Evolutionary conservation across 2,113 vertebrate species (phyloP).

Genomic region (Smithornis capensis): DNA sequence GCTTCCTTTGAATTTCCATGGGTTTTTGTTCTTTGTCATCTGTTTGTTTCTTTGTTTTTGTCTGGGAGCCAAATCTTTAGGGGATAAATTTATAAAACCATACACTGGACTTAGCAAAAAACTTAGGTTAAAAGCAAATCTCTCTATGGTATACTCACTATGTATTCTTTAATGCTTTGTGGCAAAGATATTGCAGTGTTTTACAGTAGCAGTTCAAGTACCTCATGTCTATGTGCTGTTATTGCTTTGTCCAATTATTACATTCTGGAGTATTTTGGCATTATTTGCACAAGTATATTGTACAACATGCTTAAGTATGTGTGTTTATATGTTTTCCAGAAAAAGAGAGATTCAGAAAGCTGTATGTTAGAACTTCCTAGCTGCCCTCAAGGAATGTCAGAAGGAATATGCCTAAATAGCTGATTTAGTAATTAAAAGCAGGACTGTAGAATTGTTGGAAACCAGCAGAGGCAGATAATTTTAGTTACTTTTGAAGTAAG

Average conservation of each 20-base stretch:
- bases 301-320: background rate
- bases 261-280: background rate
- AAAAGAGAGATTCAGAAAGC: background rate
- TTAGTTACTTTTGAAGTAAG: conserved; percentile 19
- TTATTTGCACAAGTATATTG: background rate
- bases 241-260: background rate
- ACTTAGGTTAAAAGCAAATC: background rate
- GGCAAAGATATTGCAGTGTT: background rate
- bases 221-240: background rate
- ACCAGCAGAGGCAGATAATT: background rate
- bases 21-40: conserved; percentile 25
- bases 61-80: conserved; percentile 15
- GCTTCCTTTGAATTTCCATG: background rate
- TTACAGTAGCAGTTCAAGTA: background rate
- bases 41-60: conserved; percentile 54
- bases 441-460: background rate
- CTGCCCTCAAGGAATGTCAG: background rate
- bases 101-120: background rate
- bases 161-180: conserved; percentile 1
- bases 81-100: background rate
- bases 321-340: background rate
- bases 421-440: background rate
- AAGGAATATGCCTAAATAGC: background rate
- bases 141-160: background rate
- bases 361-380: background rate